Conservation (phyloP, 2,113 vertebrate species). For the Stigmatopora nigra region DNA sequence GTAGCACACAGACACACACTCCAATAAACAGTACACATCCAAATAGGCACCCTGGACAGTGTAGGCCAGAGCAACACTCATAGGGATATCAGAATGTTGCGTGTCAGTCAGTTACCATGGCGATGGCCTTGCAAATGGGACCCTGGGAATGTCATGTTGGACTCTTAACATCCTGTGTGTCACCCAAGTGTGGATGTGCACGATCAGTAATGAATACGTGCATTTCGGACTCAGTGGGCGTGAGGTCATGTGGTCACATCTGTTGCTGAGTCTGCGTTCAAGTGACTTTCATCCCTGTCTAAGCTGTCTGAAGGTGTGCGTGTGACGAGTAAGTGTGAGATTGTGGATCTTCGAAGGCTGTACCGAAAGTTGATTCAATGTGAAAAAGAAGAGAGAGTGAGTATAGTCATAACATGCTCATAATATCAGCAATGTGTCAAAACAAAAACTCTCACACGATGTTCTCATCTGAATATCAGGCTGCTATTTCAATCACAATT, state of each 20-base stretch:
- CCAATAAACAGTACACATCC: slow-evolving; percentile 12
- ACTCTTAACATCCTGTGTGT: slow-evolving; percentile 67
- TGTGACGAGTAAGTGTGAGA: neutral
- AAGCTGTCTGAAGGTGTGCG: neutral
- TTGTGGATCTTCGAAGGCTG: slow-evolving; percentile 7
- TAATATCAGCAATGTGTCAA: slow-evolving; percentile 7
- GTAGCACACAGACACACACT: slow-evolving; percentile 9
- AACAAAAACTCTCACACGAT: neutral
- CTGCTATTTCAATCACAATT: neutral
- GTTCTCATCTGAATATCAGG: neutral
- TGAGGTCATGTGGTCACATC: slow-evolving; percentile 43
- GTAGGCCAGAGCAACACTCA: slow-evolving; percentile 45
- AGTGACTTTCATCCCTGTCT: slow-evolving; percentile 24
- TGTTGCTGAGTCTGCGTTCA: slow-evolving; percentile 39
- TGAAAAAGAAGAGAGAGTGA: slow-evolving; percentile 30
- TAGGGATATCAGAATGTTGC: slow-evolving; percentile 59
- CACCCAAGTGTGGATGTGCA: slow-evolving; percentile 30
- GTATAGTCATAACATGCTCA: slow-evolving; percentile 10
- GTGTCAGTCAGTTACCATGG: slow-evolving; percentile 52
- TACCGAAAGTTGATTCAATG: slow-evolving; percentile 56
- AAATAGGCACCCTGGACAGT: slow-evolving; percentile 34
- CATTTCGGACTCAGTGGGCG: slow-evolving; percentile 36
- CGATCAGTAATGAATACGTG: slow-evolving; percentile 31
- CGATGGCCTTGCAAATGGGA: slow-evolving; percentile 61
- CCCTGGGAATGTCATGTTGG: slow-evolving; percentile 62